These are phyloP conservation scores for Lordiphosa mommai DNA, from an alignment of 1,140 invertebrate genomes.

Conservation along the genomic window DNA sequence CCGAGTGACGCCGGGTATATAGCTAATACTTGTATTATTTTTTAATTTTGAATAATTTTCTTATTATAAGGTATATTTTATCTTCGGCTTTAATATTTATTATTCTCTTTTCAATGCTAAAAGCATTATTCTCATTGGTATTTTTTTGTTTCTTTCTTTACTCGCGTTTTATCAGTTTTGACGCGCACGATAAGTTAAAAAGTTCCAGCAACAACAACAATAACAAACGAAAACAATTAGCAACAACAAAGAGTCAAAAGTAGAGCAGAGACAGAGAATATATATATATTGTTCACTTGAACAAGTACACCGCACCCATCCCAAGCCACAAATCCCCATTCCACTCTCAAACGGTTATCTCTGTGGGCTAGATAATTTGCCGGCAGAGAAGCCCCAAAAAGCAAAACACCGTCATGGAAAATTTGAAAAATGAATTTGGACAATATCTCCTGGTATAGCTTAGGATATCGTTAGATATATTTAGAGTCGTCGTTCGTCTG, in stretches of 20 bases:
- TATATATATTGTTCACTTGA: slow-evolving; percentile 23
- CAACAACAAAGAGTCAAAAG: slow-evolving; percentile 49
- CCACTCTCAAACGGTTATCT: slow-evolving; percentile 17
- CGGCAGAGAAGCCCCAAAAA: slow-evolving; percentile 21
- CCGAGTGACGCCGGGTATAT: too few species aligned
- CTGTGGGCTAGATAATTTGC: slow-evolving; percentile 21
- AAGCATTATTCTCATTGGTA: not conserved
- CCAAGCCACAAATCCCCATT: not conserved
- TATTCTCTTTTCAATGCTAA: too few species aligned
- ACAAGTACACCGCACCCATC: slow-evolving; percentile 32
- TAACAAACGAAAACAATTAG: slow-evolving; percentile 66
- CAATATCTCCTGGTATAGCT: slow-evolving; percentile 14
- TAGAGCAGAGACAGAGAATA: slow-evolving; percentile 46
- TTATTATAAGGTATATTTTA: too few species aligned
- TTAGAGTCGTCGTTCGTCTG: slow-evolving; percentile 33
- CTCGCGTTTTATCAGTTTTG: slow-evolving; percentile 56
- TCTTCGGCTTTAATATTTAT: too few species aligned
- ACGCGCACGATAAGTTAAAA: slow-evolving; percentile 51
- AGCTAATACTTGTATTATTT: too few species aligned
- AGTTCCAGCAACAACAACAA: slow-evolving; percentile 37
- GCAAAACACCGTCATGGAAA: slow-evolving; percentile 52
- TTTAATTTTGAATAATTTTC: too few species aligned
- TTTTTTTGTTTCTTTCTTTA: slow-evolving; percentile 14
- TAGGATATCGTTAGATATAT: slow-evolving; percentile 4
- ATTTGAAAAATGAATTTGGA: slow-evolving; percentile 39